Evolutionary conservation across 2,888 invertebrate species (phyloP).

Genomic region (Cryptus armator): DNA sequence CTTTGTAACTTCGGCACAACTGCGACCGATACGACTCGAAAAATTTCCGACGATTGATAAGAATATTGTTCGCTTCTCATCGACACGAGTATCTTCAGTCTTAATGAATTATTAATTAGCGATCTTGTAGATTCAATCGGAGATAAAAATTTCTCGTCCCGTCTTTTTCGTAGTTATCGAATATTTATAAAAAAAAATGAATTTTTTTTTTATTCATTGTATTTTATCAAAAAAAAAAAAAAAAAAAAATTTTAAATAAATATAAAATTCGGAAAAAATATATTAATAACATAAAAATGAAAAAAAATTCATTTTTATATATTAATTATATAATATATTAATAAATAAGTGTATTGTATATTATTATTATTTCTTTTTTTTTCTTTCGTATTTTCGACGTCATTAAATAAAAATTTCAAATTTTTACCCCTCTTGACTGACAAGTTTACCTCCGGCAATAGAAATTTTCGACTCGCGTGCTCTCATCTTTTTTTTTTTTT

Average conservation of each 20-base stretch:
- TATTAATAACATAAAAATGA: no score
- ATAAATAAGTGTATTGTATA: no score
- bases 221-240: no score
- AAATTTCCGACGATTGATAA: constrained; percentile 19
- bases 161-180: background rate
- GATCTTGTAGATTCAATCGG: constrained; percentile 31
- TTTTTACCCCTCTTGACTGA: background rate
- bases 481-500: background rate
- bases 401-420: background rate
- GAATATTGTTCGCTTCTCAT: background rate
- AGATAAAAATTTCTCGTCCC: constrained; percentile 38
- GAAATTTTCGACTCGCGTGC: constrained; percentile 61
- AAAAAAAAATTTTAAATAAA: no score
- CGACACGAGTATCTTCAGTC: constrained; percentile 13
- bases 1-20: background rate
- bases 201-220: no score
- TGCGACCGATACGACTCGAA: background rate
- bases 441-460: constrained; percentile 21
- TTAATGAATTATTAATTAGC: constrained; percentile 63
- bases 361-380: no score
- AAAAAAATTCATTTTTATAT: no score
- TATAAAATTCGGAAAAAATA: no score
- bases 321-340: no score
- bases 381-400: no score
- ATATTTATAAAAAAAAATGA: background rate